Conservation (phyloP, 2,113 vertebrate species). For the Aldabrachelys gigantea region DNA sequence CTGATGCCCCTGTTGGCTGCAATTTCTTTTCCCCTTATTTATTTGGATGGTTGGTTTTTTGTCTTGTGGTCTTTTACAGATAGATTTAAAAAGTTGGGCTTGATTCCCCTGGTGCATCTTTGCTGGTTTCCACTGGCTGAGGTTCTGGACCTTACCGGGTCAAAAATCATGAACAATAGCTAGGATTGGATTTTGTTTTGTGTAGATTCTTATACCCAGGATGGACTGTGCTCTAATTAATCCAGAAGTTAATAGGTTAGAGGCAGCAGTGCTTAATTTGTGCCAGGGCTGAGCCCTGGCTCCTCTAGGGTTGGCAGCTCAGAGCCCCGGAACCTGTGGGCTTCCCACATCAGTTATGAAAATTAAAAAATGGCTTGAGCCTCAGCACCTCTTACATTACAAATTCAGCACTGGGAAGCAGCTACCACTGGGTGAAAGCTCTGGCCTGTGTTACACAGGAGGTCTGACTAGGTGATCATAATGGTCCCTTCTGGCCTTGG, state of each 20-base stretch:
- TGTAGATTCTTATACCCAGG: background rate
- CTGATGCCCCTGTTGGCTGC: background rate
- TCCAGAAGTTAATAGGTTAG: background rate
- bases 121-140: background rate
- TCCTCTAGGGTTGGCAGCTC: no score
- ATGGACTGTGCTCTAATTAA: background rate
- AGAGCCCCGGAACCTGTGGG: no score
- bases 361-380: no score
- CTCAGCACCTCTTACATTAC: no score
- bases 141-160: background rate
- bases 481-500: background rate
- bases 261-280: no score
- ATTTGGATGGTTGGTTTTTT: background rate
- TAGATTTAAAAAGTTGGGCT: background rate
- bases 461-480: background rate
- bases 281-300: no score
- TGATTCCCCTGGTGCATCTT: background rate
- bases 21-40: background rate
- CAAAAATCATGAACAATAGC: background rate
- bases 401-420: background rate
- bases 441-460: background rate
- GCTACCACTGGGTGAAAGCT: background rate
- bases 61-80: background rate
- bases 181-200: background rate
- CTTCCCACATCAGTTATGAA: no score